Percentiles rank a stretch among this genome's conserved stretches.
Conservation (phyloP, 1,140 invertebrate species). For the Mactra quadrangularis region DNA sequence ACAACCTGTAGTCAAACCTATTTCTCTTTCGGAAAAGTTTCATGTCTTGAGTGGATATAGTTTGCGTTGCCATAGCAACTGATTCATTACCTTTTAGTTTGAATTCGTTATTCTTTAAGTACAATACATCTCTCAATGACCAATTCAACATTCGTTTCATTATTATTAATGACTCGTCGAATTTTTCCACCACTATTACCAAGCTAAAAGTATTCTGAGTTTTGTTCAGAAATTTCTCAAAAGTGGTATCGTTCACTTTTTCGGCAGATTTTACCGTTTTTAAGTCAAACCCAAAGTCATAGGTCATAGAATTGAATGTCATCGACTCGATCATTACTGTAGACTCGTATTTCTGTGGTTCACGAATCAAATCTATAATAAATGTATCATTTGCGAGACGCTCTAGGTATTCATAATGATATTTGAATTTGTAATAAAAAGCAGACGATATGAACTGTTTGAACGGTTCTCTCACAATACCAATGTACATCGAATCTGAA, state of each 20-base stretch:
- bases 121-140: slow-evolving; percentile 82
- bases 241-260: background rate
- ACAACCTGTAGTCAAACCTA: slow-evolving; percentile 21
- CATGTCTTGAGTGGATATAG: background rate
- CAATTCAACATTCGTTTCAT: slow-evolving; percentile 84
- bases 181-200: slow-evolving; percentile 84
- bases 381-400: background rate
- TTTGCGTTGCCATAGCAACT: no score
- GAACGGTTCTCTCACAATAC: slow-evolving; percentile 13
- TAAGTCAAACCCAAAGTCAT: slow-evolving; percentile 42
- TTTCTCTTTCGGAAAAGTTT: slow-evolving; percentile 6
- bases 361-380: slow-evolving; percentile 11
- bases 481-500: slow-evolving; percentile 7
- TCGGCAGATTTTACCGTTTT: background rate
- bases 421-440: slow-evolving; percentile 15
- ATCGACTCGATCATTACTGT: background rate
- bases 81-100: background rate
- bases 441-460: slow-evolving; percentile 23
- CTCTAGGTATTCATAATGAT: background rate
- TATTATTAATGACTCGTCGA: slow-evolving; percentile 84
- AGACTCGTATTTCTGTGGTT: slow-evolving; percentile 17
- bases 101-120: slow-evolving; percentile 13
- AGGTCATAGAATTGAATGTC: slow-evolving; percentile 40
- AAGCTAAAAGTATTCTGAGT: slow-evolving; percentile 83
- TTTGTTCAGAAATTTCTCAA: slow-evolving; percentile 62